Conservation (phyloP, 2,888 invertebrate genomes). For the Epinotia nisella region DNA sequence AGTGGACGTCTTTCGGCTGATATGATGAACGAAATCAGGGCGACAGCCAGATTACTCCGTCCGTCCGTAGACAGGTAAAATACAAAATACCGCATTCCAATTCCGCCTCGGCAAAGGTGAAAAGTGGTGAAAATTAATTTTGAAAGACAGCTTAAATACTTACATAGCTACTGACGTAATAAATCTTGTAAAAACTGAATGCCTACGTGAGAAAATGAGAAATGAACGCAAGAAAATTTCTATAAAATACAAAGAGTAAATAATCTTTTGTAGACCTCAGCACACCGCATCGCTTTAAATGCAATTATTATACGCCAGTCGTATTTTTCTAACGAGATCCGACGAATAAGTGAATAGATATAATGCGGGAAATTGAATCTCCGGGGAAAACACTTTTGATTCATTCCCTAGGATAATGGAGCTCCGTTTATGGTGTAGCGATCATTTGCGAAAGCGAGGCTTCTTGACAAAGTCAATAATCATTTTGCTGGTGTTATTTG, state of each 20-base stretch:
- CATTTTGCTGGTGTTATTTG: background rate
- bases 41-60: too few species aligned
- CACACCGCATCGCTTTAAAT: slow-evolving; percentile 4
- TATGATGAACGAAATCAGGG: too few species aligned
- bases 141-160: too few species aligned
- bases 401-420: background rate
- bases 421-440: background rate
- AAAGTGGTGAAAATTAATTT: too few species aligned
- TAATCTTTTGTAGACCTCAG: background rate
- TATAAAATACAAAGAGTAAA: slow-evolving; percentile 1
- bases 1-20: too few species aligned
- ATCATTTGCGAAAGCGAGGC: background rate
- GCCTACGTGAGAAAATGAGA: background rate
- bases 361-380: slow-evolving; percentile 10
- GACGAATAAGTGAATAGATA: slow-evolving; percentile 7
- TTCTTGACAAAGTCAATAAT: background rate
- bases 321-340: slow-evolving; percentile 12
- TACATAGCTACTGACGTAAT: too few species aligned
- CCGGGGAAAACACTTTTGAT: slow-evolving; percentile 11
- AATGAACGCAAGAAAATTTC: background rate
- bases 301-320: background rate
- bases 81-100: too few species aligned
- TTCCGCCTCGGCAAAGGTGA: too few species aligned
- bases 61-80: too few species aligned
- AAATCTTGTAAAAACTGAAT: background rate